Conservation (phyloP, 2,797 vertebrate genomes). For the Carduelis carduelis region DNA sequence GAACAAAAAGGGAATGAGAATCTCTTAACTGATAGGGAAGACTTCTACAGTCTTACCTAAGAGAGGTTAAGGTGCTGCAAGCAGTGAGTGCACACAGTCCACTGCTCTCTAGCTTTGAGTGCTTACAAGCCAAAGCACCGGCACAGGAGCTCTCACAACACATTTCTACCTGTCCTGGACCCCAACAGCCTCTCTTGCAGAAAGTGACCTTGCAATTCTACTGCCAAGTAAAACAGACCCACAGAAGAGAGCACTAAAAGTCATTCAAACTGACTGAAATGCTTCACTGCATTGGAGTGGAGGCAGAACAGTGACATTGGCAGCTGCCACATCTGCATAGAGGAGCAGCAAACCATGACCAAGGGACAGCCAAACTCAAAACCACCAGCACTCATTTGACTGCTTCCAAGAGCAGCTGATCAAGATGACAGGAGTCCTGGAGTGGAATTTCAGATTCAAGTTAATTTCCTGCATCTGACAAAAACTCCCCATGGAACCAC, state of each 20-base stretch:
- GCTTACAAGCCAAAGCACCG: not conserved
- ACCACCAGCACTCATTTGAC: not conserved
- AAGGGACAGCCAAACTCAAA: not conserved
- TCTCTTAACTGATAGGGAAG: not conserved
- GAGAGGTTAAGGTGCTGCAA: not conserved
- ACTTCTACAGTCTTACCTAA: not conserved
- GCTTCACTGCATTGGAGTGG: not conserved
- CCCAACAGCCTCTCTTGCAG: not conserved
- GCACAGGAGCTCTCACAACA: not conserved
- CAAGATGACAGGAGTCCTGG: not conserved
- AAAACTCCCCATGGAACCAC: not conserved
- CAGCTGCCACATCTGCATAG: not conserved
- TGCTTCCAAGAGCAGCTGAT: not conserved
- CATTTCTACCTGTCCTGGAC: not conserved
- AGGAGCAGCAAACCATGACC: not conserved
- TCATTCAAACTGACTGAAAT: not conserved
- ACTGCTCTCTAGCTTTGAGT: not conserved
- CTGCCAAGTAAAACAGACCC: not conserved
- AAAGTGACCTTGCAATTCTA: not conserved
- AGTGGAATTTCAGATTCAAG: not conserved
- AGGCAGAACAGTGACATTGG: not conserved
- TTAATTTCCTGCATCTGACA: not conserved
- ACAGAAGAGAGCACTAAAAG: not conserved
- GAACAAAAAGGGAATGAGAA: not conserved
- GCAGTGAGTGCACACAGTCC: not conserved